A percentile compares a stretch with the other conserved stretches of the same genome.
Evolutionary conservation across 2,113 vertebrate genomes (phyloP).

Genomic region (Sinocyclocheilus grahami): DNA sequence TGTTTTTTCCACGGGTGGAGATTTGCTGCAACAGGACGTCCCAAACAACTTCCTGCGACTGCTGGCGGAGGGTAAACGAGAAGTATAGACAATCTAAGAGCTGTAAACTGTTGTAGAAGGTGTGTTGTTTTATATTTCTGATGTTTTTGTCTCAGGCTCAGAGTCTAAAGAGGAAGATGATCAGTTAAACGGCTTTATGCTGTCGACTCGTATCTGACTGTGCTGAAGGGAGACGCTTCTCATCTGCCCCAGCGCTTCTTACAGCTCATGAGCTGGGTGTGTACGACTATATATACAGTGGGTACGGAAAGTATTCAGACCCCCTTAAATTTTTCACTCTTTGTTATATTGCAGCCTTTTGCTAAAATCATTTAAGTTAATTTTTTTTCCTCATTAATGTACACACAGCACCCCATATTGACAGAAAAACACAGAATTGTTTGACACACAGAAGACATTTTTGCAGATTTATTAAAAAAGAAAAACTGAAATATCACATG

Average conservation of each 20-base stretch:
- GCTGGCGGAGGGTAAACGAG: constrained; percentile 84
- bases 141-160: constrained; percentile 71
- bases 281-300: background rate
- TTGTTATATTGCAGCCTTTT: no score
- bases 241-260: constrained; percentile 91
- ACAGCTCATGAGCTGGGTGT: constrained; percentile 97
- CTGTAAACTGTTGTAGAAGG: background rate
- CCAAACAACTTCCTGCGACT: constrained; percentile 90
- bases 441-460: no score
- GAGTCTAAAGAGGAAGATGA: constrained; percentile 82
- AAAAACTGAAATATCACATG: no score
- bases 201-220: constrained; percentile 81
- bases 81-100: background rate
- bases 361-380: no score
- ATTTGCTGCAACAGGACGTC: constrained; percentile 87
- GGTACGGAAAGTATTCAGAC: no score
- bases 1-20: constrained; percentile 90
- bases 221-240: constrained; percentile 75
- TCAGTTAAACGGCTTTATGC: constrained; percentile 85
- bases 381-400: no score
- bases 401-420: no score
- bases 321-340: no score
- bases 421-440: no score
- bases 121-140: background rate
- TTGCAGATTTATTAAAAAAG: no score